Conservation (phyloP, 2,113 vertebrate species). For the Bufo gargarizans region DNA sequence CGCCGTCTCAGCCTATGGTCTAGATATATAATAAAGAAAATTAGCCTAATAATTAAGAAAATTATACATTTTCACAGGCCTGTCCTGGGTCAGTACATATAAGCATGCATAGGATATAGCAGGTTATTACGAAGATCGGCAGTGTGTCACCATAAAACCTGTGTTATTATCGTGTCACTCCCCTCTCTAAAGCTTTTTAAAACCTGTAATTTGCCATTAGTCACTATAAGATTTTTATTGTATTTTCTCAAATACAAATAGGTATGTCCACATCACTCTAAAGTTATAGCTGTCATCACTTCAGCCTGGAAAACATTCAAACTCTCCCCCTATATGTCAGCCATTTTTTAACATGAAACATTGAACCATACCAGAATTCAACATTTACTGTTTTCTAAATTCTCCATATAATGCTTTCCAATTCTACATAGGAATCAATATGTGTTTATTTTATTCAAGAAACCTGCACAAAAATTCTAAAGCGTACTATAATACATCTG, state of each 20-base stretch:
- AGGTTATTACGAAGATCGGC: slow-evolving; percentile 22
- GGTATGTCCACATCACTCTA: not conserved
- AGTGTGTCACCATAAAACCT: slow-evolving; percentile 41
- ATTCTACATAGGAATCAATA: not conserved
- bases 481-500: no score
- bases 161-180: not conserved
- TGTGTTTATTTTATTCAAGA: no score
- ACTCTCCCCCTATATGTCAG: slow-evolving; percentile 17
- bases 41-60: slow-evolving; percentile 27
- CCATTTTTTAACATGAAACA: not conserved
- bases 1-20: not conserved
- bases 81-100: slow-evolving; percentile 8
- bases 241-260: slow-evolving; percentile 39
- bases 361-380: not conserved
- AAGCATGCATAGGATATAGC: not conserved
- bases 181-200: slow-evolving; percentile 33
- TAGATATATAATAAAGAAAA: not conserved
- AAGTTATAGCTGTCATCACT: not conserved
- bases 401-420: not conserved
- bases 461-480: no score
- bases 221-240: slow-evolving; percentile 44
- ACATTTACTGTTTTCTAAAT: not conserved
- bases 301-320: not conserved
- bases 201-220: slow-evolving; percentile 47
- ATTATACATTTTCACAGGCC: slow-evolving; percentile 3